Evolutionary conservation across 2,888 invertebrate species (phyloP), one percentile per base, ranked within the genome.

Genomic region (Melinopterus prodromus): DNA sequence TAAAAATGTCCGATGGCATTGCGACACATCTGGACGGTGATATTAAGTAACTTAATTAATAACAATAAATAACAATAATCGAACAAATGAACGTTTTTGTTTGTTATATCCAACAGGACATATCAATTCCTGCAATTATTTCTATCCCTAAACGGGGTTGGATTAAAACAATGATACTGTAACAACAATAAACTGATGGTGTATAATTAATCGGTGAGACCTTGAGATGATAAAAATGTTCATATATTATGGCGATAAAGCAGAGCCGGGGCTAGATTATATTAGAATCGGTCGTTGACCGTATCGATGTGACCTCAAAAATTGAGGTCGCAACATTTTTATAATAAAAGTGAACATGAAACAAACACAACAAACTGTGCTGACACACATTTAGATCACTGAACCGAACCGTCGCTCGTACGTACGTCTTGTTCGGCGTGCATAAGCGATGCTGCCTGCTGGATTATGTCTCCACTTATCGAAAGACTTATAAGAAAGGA

Each of bases 231-330:
- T 74, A 74, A 74, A 74, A 74, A 74, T 74, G 53, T 53, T 12
- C 53, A 53, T 53, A 53, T 53, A 53, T 71, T 74, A 37, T 74
- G 15, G 36, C 74, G 74, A 74, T 74, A 74, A 74, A 37, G n/a
- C 36, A 36, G n/a, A n/a, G 36, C 37, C 74, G 36, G 71, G 36
- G 53, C 53, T 53, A 53, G 74, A 74, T 74, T 74, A 74, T 37
- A 74, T 74, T 74, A 74, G 74, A 37, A 74, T 35, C 82, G 86
- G 86, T 87, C 87, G 86, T 86, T 86, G 87, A 86, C 86, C 87
- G 85, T 78, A 90, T 90, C 91, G 90, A 89, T 91, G 91, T 92
- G 92, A 93, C 92, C 92, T 93, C 92, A 92, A 92, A 92, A 92
- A 93, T 89, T 92, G 92, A 92, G 93, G 93, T 92, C 92, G 92